Conservation (phyloP, 2,797 vertebrate genomes). For the Lepidocolaptes lacrymiger region DNA sequence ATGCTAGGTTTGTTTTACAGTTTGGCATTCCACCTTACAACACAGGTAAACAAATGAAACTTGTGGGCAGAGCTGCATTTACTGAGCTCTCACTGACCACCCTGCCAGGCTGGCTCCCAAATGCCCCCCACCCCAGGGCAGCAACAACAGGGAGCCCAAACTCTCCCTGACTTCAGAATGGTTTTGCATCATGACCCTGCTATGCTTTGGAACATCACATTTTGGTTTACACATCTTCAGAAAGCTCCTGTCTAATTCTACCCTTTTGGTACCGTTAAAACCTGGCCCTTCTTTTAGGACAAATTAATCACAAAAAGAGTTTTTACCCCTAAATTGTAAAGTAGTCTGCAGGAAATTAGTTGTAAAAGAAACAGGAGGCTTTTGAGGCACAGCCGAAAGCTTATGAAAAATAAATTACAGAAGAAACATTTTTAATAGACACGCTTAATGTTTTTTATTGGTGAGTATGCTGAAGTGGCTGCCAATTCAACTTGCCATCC, state of each 20-base stretch:
- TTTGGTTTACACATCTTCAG: background rate
- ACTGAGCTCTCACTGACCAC: fast-evolving
- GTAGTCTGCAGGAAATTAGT: background rate
- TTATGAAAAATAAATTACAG: conserved; percentile 54
- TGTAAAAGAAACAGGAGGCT: background rate
- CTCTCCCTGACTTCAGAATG: background rate
- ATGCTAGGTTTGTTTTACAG: background rate
- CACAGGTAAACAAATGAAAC: background rate
- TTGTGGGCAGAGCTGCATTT: fast-evolving
- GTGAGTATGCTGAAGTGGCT: conserved; percentile 42
- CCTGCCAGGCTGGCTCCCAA: background rate
- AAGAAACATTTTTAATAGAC: conserved; percentile 62
- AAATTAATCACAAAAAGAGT: background rate
- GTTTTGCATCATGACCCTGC: background rate
- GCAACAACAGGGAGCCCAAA: background rate
- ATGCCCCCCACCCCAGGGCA: background rate
- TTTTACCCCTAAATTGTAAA: background rate
- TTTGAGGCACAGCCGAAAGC: conserved; percentile 47
- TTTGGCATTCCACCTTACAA: background rate
- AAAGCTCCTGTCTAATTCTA: background rate
- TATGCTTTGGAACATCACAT: background rate
- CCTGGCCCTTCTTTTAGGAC: background rate
- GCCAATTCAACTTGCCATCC: conserved; percentile 56
- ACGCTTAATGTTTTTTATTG: conserved; percentile 61
- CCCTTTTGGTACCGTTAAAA: background rate